phyloP scores from a whole-genome alignment of 2,888 invertebrate species.

The Pseudanteris insignis region DNA sequence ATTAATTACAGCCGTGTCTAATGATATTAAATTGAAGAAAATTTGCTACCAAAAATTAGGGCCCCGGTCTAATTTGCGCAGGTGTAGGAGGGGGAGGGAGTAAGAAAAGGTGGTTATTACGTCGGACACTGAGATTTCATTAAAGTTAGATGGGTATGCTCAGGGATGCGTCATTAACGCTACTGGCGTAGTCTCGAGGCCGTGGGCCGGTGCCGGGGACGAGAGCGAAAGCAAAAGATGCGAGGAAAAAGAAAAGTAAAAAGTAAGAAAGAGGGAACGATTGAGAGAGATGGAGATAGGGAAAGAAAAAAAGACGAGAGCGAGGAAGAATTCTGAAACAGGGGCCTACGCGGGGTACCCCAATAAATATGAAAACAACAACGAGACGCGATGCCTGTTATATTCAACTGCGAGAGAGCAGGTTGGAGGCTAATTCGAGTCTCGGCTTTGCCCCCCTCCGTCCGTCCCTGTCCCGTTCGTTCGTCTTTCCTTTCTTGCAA shows the following conservation, averaged over 20 bases:
- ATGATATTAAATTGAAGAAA: constrained; percentile 32
- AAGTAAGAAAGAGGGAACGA: constrained; percentile 15
- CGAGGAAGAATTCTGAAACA: constrained; percentile 52
- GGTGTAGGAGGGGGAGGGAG: no score
- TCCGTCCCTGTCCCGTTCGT: background rate
- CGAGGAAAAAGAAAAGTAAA: constrained; percentile 10
- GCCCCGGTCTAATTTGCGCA: background rate
- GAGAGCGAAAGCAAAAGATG: constrained; percentile 53
- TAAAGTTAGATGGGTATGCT: constrained; percentile 43
- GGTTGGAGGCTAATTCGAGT: constrained; percentile 64
- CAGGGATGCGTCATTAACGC: constrained; percentile 62
- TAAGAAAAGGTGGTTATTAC: constrained; percentile 23
- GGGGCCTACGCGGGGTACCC: constrained; percentile 55
- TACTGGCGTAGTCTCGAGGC: constrained; percentile 45
- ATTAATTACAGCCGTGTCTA: constrained; percentile 23
- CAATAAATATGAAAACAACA: constrained; percentile 66
- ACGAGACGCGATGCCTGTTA: constrained; percentile 57
- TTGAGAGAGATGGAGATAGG: constrained; percentile 14
- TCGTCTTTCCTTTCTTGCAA: constrained; percentile 21
- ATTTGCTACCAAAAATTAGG: constrained; percentile 32
- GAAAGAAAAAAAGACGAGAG: constrained; percentile 6
- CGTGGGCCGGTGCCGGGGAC: constrained; percentile 7
- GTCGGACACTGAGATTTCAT: constrained; percentile 38
- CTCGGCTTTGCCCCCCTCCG: constrained; percentile 43
- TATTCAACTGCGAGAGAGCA: constrained; percentile 56